phyloP scores from a whole-genome alignment of 1,140 invertebrate genomes.

The Drosophila pruinosa region DNA sequence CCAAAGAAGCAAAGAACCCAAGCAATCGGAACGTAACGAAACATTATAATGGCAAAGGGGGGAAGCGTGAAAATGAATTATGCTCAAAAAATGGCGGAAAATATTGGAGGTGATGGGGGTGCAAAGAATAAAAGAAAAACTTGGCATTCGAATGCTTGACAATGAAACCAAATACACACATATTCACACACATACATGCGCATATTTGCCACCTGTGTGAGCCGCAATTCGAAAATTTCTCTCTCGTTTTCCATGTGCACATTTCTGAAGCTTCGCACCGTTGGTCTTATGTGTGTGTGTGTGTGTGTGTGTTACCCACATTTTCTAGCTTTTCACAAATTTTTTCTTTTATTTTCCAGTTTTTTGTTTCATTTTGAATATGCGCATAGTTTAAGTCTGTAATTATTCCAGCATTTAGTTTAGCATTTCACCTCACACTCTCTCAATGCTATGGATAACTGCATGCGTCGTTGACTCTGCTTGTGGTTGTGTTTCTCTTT shows the following conservation, averaged over 20 bases:
- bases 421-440: slow-evolving; percentile 39
- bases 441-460: slow-evolving; percentile 20
- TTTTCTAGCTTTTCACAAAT: background rate
- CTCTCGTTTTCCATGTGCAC: slow-evolving; percentile 9
- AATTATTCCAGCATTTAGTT: slow-evolving; percentile 79
- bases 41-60: slow-evolving; percentile 55
- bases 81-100: slow-evolving; percentile 26
- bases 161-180: slow-evolving; percentile 33
- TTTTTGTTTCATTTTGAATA: slow-evolving; percentile 53
- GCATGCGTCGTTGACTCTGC: slow-evolving; percentile 35
- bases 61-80: slow-evolving; percentile 71
- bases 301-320: slow-evolving; percentile 10
- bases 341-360: slow-evolving; percentile 6
- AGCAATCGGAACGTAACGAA: slow-evolving; percentile 52
- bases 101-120: slow-evolving; percentile 1
- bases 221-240: slow-evolving; percentile 15
- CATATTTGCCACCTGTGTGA: slow-evolving; percentile 34
- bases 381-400: slow-evolving; percentile 75
- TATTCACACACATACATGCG: background rate
- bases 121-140: background rate
- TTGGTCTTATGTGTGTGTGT: background rate
- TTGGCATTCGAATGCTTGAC: slow-evolving; percentile 53
- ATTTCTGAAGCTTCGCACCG: slow-evolving; percentile 4
- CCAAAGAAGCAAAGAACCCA: too few relatives aligned
- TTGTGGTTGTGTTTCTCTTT: slow-evolving; percentile 9